Evolutionary conservation across 2,113 vertebrate species (phyloP).

Genomic region (Hystrix brachyura): DNA sequence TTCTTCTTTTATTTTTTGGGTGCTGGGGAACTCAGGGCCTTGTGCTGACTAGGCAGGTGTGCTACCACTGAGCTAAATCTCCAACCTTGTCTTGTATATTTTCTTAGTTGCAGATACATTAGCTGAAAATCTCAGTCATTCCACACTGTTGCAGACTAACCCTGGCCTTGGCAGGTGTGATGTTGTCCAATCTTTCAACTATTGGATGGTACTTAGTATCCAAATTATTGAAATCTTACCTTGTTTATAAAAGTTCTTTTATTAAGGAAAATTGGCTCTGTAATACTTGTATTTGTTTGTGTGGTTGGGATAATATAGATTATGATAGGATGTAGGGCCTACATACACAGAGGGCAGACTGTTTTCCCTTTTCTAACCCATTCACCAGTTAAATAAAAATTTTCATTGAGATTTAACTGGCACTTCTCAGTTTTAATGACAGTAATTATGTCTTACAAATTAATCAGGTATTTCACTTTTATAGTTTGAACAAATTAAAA

Average conservation of each 20-base stretch:
- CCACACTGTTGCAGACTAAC: background rate
- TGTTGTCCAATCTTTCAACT: constrained; percentile 2
- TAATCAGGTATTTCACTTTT: background rate
- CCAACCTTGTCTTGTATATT: too few relatives aligned
- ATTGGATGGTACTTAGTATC: background rate
- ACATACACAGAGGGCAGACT: background rate
- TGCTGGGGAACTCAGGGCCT: too few relatives aligned
- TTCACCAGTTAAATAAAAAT: background rate
- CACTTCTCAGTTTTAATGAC: constrained; percentile 22
- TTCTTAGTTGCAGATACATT: background rate
- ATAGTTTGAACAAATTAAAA: constrained; percentile 47
- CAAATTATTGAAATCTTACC: background rate
- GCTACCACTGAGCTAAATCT: too few relatives aligned
- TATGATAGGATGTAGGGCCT: background rate
- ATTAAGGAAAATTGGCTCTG: constrained; percentile 13
- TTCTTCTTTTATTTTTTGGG: background rate
- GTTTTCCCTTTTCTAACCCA: constrained; percentile 8
- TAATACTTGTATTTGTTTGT: background rate
- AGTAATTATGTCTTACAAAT: background rate
- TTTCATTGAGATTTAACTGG: background rate
- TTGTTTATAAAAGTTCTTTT: background rate
- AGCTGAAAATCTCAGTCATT: background rate
- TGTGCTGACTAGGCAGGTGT: too few relatives aligned
- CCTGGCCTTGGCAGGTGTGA: background rate
- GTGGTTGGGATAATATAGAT: background rate